phyloP scores from a whole-genome alignment of 1,140 invertebrate species.

The Cydia splendana region DNA sequence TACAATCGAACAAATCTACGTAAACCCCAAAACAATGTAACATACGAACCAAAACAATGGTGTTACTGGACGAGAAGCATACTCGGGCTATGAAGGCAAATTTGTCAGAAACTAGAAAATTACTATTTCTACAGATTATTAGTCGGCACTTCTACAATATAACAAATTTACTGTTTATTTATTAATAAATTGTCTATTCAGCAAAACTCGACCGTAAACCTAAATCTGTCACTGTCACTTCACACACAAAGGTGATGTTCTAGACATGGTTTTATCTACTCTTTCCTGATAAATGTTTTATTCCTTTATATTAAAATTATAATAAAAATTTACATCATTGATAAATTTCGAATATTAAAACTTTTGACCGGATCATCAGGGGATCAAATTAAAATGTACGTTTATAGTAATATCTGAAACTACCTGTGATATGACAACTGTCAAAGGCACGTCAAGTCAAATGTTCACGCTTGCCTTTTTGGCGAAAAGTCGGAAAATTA shows the following conservation, averaged over 20 bases:
- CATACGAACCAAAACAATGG: constrained; percentile 23
- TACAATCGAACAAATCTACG: not conserved
- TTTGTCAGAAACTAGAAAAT: not conserved
- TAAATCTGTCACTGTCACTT: not conserved
- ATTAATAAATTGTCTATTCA: constrained; percentile 10
- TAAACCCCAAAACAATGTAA: constrained; percentile 13
- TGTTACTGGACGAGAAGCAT: not conserved
- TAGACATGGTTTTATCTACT: not conserved
- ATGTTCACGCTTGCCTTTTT: not conserved
- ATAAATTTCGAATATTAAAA: not conserved
- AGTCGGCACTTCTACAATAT: not conserved
- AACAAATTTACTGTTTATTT: constrained; percentile 1
- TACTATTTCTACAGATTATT: not conserved
- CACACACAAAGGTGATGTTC: not conserved
- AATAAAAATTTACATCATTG: not conserved
- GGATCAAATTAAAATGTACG: not conserved
- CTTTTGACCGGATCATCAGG: not conserved
- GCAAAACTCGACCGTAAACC: not conserved
- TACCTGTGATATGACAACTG: not conserved
- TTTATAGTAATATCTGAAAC: not conserved
- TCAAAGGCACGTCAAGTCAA: not conserved
- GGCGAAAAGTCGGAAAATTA: constrained; percentile 4
- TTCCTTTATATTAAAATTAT: too few species aligned
- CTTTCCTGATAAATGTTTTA: not conserved
- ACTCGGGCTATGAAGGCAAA: not conserved